These are phyloP conservation scores for Polyommatus iphigenia DNA, from an alignment of 2,888 invertebrate species.

Conservation along the genomic window DNA sequence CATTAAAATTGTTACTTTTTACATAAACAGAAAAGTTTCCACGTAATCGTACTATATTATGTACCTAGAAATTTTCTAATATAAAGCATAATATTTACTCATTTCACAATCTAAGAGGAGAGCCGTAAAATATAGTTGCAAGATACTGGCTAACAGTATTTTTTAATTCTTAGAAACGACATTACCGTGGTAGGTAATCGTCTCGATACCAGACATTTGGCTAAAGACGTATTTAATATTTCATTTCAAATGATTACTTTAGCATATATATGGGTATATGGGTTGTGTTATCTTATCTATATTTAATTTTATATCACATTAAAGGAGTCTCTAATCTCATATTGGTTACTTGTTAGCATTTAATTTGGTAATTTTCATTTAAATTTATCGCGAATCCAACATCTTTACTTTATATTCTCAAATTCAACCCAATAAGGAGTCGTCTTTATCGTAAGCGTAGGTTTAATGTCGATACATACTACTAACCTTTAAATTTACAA, in stretches of 20 bases:
- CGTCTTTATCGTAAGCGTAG: conserved; percentile 5
- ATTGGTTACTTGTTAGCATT: conserved; percentile 13
- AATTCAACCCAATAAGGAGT: conserved; percentile 12
- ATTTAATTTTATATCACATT: conserved; percentile 24
- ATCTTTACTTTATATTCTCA: conserved; percentile 19
- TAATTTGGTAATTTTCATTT: conserved; percentile 18
- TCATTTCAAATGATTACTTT: not conserved
- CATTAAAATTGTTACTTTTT: conserved; percentile 21
- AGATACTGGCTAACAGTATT: not conserved
- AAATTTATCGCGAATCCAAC: conserved; percentile 16
- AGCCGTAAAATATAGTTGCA: no score
- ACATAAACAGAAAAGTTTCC: not conserved
- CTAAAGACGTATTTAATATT: not conserved
- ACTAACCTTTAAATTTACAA: conserved; percentile 20
- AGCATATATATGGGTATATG: not conserved
- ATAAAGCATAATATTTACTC: no score
- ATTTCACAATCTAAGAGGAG: no score
- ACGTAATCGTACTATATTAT: no score
- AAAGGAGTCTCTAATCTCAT: conserved; percentile 6
- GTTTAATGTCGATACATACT: conserved; percentile 18
- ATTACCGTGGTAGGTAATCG: not conserved
- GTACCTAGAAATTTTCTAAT: no score
- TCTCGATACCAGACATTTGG: not conserved
- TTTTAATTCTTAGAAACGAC: not conserved
- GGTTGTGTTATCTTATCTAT: conserved; percentile 16